Percentiles rank a stretch among this genome's conserved stretches.
Evolutionary conservation across 2,113 vertebrate genomes (phyloP).

Genomic region (Acrocephalus arundinaceus): DNA sequence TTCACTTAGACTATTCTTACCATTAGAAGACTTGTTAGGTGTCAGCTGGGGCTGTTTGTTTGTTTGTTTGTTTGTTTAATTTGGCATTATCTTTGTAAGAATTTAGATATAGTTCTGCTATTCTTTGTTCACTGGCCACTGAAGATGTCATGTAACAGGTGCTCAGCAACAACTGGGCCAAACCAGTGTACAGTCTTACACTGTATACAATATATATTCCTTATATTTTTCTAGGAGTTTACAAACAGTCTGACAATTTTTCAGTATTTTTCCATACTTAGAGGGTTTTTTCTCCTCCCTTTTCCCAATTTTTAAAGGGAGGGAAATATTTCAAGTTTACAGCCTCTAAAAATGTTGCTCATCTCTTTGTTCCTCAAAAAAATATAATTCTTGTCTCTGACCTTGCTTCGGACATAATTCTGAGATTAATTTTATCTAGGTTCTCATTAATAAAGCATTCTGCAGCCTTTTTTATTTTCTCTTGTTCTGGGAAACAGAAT

Average conservation of each 20-base stretch:
- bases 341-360: not conserved
- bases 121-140: not conserved
- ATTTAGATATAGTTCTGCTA: not conserved
- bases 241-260: not conserved
- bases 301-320: not conserved
- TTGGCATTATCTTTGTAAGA: not conserved
- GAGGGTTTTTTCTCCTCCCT: not conserved
- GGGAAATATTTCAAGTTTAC: not conserved
- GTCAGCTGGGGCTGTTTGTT: no score
- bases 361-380: not conserved
- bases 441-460: not conserved
- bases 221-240: not conserved
- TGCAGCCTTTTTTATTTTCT: not conserved
- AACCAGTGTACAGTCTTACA: not conserved
- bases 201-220: not conserved
- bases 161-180: not conserved
- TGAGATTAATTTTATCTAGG: not conserved
- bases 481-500: not conserved
- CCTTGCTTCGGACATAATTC: not conserved
- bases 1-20: not conserved
- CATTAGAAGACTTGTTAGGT: not conserved
- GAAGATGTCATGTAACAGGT: not conserved
- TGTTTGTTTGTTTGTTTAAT: not conserved
- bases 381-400: not conserved
- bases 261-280: not conserved